Conservation (phyloP, 2,113 vertebrate genomes). For the Osmerus eperlanus region DNA sequence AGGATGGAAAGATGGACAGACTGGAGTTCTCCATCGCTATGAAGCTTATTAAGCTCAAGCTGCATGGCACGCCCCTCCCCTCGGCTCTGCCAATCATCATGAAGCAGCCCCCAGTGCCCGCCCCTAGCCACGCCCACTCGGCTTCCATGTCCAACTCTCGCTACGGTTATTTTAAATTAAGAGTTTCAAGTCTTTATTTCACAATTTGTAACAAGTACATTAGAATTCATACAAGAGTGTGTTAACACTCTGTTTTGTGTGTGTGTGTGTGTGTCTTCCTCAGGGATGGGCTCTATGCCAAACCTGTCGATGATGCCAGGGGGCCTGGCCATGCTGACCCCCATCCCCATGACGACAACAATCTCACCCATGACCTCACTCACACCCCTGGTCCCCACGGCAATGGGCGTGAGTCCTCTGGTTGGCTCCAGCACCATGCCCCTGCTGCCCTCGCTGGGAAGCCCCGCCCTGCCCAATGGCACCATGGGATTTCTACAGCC, state of each 20-base stretch:
- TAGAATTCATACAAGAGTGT: neutral
- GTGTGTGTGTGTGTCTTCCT: neutral
- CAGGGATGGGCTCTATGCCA: slow-evolving; percentile 88
- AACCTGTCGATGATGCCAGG: slow-evolving; percentile 83
- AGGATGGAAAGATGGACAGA: slow-evolving; percentile 95
- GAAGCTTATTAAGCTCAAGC: slow-evolving; percentile 94
- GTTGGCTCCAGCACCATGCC: slow-evolving; percentile 58
- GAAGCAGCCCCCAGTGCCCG: slow-evolving; percentile 89
- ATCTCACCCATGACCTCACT: slow-evolving; percentile 65
- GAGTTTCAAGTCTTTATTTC: neutral
- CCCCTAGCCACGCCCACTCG: slow-evolving; percentile 46
- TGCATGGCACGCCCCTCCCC: slow-evolving; percentile 87
- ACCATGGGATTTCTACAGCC: slow-evolving; percentile 80
- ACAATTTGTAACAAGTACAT: no score
- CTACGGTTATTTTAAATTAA: slow-evolving; percentile 75
- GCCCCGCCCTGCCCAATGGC: slow-evolving; percentile 82
- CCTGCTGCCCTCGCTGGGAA: slow-evolving; percentile 81
- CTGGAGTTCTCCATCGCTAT: slow-evolving; percentile 97
- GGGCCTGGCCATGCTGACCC: slow-evolving; percentile 65
- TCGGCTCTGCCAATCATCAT: slow-evolving; percentile 85
- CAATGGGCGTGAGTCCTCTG: slow-evolving; percentile 48
- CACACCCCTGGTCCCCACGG: slow-evolving; percentile 62
- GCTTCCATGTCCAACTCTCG: slow-evolving; percentile 73
- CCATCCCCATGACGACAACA: slow-evolving; percentile 72
- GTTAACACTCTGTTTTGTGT: neutral